Evolutionary conservation across 92 coral and sea anemone genomes (phyloP).

Genomic region (Parazoanthus swiftii): DNA sequence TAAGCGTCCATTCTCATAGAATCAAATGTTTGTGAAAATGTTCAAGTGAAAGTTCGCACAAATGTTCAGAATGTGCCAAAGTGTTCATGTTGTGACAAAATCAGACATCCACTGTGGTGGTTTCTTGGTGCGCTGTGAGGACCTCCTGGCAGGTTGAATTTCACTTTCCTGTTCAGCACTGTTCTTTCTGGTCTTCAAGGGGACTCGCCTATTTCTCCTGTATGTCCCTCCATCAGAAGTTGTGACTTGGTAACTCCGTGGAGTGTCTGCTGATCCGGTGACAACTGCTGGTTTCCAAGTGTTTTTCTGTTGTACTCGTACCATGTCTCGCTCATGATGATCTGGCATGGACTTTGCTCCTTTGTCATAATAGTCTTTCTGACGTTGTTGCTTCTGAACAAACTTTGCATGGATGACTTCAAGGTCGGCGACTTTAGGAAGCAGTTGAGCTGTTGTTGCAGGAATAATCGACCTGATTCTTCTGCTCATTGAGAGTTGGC

Average conservation of each 20-base stretch:
- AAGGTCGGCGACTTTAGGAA: neutral
- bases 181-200: neutral
- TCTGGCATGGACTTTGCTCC: conserved; percentile 21
- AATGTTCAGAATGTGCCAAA: too few species aligned
- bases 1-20: too few species aligned
- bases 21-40: too few species aligned
- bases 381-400: conserved; percentile 20
- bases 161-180: too few species aligned
- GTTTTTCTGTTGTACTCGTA: neutral
- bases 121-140: too few species aligned
- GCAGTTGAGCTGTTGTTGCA: conserved; percentile 20
- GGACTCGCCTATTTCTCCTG: conserved; percentile 28
- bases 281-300: conserved; percentile 38
- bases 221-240: conserved; percentile 29
- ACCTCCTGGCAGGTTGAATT: too few species aligned
- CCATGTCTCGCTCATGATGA: conserved; percentile 22
- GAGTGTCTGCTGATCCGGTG: conserved; percentile 20
- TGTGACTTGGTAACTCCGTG: conserved; percentile 25
- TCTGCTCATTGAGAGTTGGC: conserved; percentile 44
- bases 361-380: conserved; percentile 30
- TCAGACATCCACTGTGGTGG: too few species aligned
- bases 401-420: conserved; percentile 2
- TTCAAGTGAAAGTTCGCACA: too few species aligned
- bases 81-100: too few species aligned
- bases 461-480: conserved; percentile 33